These are phyloP conservation scores for Bagarius yarrelli DNA, from an alignment of 2,113 vertebrate species.

Conservation along the genomic window DNA sequence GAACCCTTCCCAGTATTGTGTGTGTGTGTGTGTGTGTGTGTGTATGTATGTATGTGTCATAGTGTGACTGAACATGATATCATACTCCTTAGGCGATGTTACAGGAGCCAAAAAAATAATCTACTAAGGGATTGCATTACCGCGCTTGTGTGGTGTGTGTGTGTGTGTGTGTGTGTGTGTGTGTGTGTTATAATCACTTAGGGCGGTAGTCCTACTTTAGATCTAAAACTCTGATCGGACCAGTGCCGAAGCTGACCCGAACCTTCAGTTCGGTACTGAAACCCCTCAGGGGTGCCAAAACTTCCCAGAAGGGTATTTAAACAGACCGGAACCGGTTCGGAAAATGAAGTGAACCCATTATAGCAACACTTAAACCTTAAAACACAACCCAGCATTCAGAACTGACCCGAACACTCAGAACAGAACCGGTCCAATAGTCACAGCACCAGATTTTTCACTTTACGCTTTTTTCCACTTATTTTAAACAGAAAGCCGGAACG, in stretches of 20 bases:
- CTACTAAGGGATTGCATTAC: background rate
- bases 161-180: background rate
- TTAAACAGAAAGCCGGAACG: background rate
- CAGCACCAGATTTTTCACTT: background rate
- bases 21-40: background rate
- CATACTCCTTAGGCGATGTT: background rate
- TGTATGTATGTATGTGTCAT: background rate
- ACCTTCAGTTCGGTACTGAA: background rate
- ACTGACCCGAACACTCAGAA: background rate
- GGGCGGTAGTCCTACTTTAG: no score
- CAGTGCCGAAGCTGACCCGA: background rate
- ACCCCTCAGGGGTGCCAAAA: background rate
- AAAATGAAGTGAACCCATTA: no score
- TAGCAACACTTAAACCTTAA: no score
- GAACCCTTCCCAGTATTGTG: background rate
- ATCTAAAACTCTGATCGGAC: background rate
- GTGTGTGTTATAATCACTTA: background rate
- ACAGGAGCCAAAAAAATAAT: background rate
- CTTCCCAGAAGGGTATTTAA: background rate
- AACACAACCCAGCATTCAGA: no score
- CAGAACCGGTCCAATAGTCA: background rate
- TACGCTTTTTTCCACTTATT: background rate
- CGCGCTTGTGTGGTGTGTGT: conserved; percentile 7
- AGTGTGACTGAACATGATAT: conserved; percentile 2
- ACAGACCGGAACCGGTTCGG: background rate